Percentiles rank a stretch among this genome's conserved stretches.
These are phyloP conservation scores for Heteronetta atricapilla DNA, from an alignment of 2,113 vertebrate genomes.

Conservation along the genomic window DNA sequence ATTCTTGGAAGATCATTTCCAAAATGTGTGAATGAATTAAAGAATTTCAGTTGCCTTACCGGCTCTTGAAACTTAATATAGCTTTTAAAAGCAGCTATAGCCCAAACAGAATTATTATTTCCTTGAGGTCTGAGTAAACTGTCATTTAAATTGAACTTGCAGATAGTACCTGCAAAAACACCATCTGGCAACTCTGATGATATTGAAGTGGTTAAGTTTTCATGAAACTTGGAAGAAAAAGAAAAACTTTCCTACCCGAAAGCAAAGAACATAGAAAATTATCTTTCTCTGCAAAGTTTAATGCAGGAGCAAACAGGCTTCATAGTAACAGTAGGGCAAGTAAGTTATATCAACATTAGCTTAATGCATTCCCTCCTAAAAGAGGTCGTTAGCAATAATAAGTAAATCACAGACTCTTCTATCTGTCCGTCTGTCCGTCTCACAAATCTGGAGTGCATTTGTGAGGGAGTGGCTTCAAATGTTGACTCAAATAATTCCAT, in stretches of 20 bases:
- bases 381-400: not conserved
- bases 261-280: not conserved
- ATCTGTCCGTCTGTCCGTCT: not conserved
- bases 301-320: not conserved
- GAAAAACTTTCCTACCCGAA: not conserved
- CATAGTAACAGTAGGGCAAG: not conserved
- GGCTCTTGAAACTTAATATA: not conserved
- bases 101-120: not conserved
- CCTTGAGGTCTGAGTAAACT: not conserved
- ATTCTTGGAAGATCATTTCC: not conserved
- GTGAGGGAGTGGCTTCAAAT: not conserved
- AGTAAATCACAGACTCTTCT: not conserved
- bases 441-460: not conserved
- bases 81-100: not conserved
- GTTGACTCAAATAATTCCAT: not conserved
- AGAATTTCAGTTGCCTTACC: not conserved
- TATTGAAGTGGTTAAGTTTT: not conserved
- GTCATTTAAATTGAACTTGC: not conserved
- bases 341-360: not conserved
- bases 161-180: not conserved
- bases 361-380: not conserved
- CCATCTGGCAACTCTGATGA: not conserved
- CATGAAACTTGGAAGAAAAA: not conserved
- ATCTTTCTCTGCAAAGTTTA: not conserved
- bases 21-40: not conserved